Evolutionary conservation across 2,113 vertebrate species (phyloP).

Genomic region (Gracilinanus agilis): DNA sequence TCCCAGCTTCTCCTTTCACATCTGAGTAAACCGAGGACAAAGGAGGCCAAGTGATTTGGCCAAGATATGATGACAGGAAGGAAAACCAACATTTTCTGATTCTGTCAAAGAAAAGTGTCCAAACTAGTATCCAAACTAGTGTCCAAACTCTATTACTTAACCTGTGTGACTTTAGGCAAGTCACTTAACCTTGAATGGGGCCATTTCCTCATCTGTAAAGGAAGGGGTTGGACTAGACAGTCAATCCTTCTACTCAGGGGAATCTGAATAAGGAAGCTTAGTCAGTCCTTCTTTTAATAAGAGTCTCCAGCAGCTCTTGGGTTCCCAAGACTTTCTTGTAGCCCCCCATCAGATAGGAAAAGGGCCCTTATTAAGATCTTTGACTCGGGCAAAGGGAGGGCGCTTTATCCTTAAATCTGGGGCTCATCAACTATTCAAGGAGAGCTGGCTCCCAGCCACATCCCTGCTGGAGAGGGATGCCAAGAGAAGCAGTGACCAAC

Average conservation of each 20-base stretch:
- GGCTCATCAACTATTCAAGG: neutral
- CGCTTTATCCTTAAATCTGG: neutral
- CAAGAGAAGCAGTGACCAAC: neutral
- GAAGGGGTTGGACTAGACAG: neutral
- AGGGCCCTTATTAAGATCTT: neutral
- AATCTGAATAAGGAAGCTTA: neutral
- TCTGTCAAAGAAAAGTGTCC: neutral
- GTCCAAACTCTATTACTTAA: neutral
- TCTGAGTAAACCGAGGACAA: neutral
- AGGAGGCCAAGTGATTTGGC: neutral
- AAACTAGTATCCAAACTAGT: neutral
- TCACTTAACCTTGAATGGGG: neutral
- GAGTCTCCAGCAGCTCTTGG: neutral
- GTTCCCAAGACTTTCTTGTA: neutral
- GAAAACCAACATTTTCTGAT: neutral
- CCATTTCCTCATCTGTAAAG: neutral
- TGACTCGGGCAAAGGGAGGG: neutral
- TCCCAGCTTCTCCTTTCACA: neutral
- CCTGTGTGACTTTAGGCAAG: no score
- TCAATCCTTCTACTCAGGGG: neutral
- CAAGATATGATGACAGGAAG: neutral
- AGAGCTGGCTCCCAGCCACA: neutral
- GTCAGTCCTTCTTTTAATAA: neutral
- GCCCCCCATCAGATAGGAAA: neutral
- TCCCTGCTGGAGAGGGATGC: neutral